Evolutionary conservation across 2,797 vertebrate species (phyloP).

Genomic region (Molossus molossus): DNA sequence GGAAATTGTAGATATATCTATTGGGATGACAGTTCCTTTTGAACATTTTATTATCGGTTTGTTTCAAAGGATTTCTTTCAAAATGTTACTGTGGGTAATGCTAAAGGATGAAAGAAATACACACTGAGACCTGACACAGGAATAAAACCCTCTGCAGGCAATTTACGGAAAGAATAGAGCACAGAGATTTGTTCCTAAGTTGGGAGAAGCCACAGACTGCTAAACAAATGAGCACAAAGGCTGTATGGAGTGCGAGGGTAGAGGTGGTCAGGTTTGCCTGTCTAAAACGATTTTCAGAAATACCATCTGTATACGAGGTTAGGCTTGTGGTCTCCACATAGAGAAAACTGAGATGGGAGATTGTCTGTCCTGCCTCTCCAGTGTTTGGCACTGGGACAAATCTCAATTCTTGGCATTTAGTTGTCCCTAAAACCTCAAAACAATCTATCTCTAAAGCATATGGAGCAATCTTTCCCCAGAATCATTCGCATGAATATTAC

Average conservation of each 20-base stretch:
- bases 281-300: neutral
- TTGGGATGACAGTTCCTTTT: neutral
- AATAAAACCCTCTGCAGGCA: neutral
- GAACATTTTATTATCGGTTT: neutral
- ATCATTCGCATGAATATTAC: neutral
- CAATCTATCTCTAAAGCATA: neutral
- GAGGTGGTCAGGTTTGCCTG: neutral
- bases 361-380: neutral
- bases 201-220: neutral
- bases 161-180: neutral
- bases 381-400: neutral
- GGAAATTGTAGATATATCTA: neutral
- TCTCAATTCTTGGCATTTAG: neutral
- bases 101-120: neutral
- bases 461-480: neutral
- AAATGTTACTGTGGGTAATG: neutral
- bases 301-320: neutral
- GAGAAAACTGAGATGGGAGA: neutral
- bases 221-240: neutral
- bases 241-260: accelerated
- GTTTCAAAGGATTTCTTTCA: neutral
- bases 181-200: neutral
- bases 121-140: neutral
- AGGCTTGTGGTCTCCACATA: neutral
- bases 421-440: neutral